These are phyloP conservation scores for Acromyrmex charruanus DNA, from an alignment of 1,140 invertebrate species.

Conservation along the genomic window DNA sequence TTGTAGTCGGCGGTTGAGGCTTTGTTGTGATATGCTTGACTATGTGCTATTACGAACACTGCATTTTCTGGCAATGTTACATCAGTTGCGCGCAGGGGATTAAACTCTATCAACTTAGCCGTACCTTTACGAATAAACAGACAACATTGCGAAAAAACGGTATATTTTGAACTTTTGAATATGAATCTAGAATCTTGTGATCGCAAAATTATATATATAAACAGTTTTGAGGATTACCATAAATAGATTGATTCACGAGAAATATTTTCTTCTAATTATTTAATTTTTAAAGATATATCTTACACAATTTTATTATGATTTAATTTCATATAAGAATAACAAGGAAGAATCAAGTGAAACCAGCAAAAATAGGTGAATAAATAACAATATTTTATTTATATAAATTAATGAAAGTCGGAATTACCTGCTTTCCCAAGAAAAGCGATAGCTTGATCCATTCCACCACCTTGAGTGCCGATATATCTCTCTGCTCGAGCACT, in stretches of 20 bases:
- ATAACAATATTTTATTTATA: not conserved
- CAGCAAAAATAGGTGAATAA: no score
- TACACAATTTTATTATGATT: not conserved
- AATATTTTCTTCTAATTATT: not conserved
- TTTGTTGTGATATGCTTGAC: conserved; percentile 96
- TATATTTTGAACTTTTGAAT: not conserved
- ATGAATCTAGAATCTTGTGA: not conserved
- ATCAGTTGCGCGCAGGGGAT: conserved; percentile 93
- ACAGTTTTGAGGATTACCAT: not conserved
- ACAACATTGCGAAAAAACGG: conserved; percentile 8
- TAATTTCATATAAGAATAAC: no score
- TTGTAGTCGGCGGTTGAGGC: conserved; percentile 97
- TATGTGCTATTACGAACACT: conserved; percentile 97
- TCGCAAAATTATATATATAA: not conserved
- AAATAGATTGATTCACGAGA: not conserved
- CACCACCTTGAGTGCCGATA: conserved; percentile 98
- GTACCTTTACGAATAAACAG: conserved; percentile 87
- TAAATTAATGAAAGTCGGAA: conserved; percentile 36
- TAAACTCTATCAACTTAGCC: conserved; percentile 97
- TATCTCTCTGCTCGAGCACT: conserved; percentile 96
- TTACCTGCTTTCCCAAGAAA: conserved; percentile 95
- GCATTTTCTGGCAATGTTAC: conserved; percentile 93
- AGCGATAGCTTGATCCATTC: conserved; percentile 99
- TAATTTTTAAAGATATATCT: not conserved
- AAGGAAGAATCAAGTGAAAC: no score